A percentile compares a stretch with the other conserved stretches of the same genome.
Conservation (phyloP, 2,113 vertebrate genomes). For the Leucosticte australis region DNA sequence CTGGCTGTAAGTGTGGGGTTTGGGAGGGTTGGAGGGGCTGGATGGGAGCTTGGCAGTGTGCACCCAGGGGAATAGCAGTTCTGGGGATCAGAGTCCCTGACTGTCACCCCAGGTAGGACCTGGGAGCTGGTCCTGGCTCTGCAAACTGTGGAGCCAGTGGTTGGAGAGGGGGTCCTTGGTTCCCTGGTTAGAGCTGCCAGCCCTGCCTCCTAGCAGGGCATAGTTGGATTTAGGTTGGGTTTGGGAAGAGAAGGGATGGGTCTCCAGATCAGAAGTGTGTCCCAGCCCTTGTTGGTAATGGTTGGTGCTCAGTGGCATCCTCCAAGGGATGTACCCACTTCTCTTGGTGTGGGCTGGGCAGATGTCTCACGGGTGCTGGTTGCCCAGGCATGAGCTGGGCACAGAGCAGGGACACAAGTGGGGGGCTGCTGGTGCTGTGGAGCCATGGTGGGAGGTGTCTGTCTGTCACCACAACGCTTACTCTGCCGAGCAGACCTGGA, state of each 20-base stretch:
- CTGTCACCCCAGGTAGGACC: background rate
- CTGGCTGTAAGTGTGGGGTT: slow-evolving; percentile 38
- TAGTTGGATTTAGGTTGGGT: background rate
- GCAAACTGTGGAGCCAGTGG: background rate
- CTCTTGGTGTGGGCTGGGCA: background rate
- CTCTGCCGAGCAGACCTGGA: background rate
- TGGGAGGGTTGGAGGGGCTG: background rate
- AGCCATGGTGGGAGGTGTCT: background rate
- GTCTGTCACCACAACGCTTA: background rate
- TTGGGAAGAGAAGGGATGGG: background rate
- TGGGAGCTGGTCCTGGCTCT: background rate
- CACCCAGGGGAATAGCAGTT: background rate
- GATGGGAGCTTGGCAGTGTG: background rate
- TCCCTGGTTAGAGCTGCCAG: background rate
- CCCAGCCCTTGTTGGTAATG: background rate
- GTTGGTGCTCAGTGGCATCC: background rate
- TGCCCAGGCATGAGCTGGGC: background rate
- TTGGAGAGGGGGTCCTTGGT: rapidly evolving
- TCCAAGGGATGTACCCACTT: background rate
- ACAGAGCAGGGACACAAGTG: background rate
- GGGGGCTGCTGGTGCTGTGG: background rate
- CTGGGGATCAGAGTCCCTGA: background rate
- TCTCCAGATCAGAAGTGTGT: background rate
- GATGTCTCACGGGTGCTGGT: background rate
- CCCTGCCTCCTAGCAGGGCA: background rate